Evolutionary conservation across 2,797 vertebrate genomes (phyloP).

Genomic region (Bradypus variegatus): DNA sequence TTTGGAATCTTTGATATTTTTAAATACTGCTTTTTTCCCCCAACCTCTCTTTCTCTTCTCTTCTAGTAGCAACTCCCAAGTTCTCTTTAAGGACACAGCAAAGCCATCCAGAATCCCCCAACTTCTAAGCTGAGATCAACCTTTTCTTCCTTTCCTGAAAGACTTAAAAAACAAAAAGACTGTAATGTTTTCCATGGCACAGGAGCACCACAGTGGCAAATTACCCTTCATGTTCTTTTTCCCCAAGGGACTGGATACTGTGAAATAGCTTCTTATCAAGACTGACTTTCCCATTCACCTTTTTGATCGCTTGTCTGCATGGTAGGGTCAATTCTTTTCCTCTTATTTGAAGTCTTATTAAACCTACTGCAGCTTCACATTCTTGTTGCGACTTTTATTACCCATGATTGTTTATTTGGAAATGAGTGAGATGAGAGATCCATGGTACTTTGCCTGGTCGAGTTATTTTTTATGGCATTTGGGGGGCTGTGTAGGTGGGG

Average conservation of each 20-base stretch:
- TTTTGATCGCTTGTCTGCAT: not conserved
- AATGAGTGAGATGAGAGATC: not conserved
- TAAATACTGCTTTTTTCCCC: not conserved
- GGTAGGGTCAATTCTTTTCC: not conserved
- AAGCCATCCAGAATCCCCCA: not conserved
- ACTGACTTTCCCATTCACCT: not conserved
- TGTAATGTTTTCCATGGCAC: not conserved
- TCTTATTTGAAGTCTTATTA: not conserved
- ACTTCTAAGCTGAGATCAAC: conserved; percentile 30
- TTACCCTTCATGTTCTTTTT: not conserved
- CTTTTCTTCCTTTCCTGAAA: not conserved
- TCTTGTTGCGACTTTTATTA: not conserved
- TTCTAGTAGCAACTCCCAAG: conserved; percentile 26
- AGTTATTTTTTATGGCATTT: not conserved
- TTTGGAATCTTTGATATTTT: too few species aligned
- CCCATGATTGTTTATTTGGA: not conserved
- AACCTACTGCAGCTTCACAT: not conserved
- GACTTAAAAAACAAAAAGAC: not conserved
- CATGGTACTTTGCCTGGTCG: not conserved
- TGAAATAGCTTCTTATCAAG: not conserved
- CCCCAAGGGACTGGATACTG: not conserved
- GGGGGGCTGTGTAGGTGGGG: not conserved
- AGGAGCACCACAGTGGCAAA: not conserved
- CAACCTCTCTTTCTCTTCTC: not conserved
- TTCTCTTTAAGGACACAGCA: conserved; percentile 35